Base-by-base conservation (phyloP, 2,113 vertebrate genomes). In the Silurus asotus region DNA sequence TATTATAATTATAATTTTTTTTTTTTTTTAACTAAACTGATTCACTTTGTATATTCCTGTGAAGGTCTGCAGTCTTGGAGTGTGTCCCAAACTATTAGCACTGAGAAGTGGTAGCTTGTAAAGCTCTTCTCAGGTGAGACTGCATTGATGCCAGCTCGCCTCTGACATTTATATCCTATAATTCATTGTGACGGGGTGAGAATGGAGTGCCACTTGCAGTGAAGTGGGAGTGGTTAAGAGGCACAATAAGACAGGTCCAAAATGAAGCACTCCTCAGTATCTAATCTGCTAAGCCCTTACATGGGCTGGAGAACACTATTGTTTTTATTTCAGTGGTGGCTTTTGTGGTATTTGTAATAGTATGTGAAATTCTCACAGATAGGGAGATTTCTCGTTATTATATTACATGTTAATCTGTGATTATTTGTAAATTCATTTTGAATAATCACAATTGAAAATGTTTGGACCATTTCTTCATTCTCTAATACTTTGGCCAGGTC, bases 181-280 rank as follows among this genome's bases (percentile, higher is more conserved):
- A 82, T 83, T 67, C 70, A 76, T 86, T 62, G 78, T 70, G 81
- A 77, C 51, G 82, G 80, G 28, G 58, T 23, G 23, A 77, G 70
- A 53, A 76, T 67, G n/a, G 4, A 82, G 59, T 83, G 70, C 49
- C 51, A 82, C 59, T 82, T 82, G 77, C 59, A 67, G 8, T 76
- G 70, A 75, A 61, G 67, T 72, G 78, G 77, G 56, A 86, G 58
- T 65, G 51, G 58, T 61, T 64, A 82, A 75, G 69, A 75, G 59
- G 28, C 80, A 56, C 56, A 83, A 20, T 67, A 72, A 83, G 28
- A 82, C 80, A 64, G 59, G 37, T 48, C 49, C 84, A 86, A 80
- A 91, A 91, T 79, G 59, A 89, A 83, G 86, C 48, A 80, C 78
- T 87, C 81, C 84, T 89, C 86, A 89, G 90, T 82, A 85, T 91